Base-by-base conservation (phyloP, 2,888 invertebrate species). In the Clistopyga incitator region DNA sequence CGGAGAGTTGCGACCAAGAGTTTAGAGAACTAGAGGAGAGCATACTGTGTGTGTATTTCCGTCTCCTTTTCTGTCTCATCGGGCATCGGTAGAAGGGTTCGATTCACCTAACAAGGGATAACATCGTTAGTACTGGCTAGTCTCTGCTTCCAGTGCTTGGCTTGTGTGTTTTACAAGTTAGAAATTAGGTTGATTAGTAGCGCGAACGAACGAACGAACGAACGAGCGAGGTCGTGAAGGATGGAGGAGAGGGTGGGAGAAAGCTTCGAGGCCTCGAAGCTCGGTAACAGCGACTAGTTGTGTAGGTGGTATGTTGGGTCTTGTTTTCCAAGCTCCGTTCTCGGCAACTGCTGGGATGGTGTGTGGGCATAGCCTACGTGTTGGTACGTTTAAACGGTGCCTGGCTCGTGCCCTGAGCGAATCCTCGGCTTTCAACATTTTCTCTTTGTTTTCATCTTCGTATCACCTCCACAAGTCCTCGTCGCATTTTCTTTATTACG, bases 151-250 rank as follows among this genome's bases (percentile, higher is more conserved):
- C 86, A 87, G 70, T 77, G 64, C 83, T 81, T 78, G 78, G 89
- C 87, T 90, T 93, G 93, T 93, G 93, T 93, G 92, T 93, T 93
- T 93, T 93, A 93, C 92, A 92, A 93, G 92, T 93, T 93, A 93
- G 91, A 91, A 93, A 93, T 93, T 92, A 92, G 91, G 92, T 92
- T 93, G 93, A 93, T 93, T 92, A 93, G 92, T 89, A 90, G 88
- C 87, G 87, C 88, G 88, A 72, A 67, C 67, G 80, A 80, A 45
- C 72, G 71, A 79, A 87, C 88, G 88, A 72, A 67, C 67, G 80
- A 80, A 45, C 72, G 71, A 79, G 45, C 88, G 87, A 86, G 88
- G 86, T 86, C 85, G 79, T 86, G 84, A 86, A 56, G 52, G 71
- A 54, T 54, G 67, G 34, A 67, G 23, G 72, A 67, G 61, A n/a